These are phyloP conservation scores for Clarias fuscus DNA, from an alignment of 2,797 vertebrate genomes.

Conservation along the genomic window DNA sequence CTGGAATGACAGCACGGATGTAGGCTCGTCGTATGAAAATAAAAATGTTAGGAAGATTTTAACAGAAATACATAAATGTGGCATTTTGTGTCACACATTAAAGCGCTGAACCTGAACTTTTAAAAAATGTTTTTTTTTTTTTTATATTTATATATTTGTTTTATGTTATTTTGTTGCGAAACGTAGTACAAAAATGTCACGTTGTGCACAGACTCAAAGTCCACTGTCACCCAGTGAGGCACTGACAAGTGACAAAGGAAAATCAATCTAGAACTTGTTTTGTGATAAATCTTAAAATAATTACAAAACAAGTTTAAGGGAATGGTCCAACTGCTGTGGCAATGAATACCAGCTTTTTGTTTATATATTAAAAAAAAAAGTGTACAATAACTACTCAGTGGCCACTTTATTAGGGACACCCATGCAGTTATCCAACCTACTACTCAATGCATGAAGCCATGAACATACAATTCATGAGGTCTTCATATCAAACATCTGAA, in stretches of 20 bases:
- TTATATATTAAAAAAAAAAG: neutral
- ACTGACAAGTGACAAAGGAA: neutral
- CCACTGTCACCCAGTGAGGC: neutral
- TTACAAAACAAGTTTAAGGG: neutral
- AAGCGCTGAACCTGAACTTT: neutral
- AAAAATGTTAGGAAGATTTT: neutral
- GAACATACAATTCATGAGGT: neutral
- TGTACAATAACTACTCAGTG: neutral
- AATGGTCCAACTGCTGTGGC: neutral
- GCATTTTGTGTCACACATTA: neutral
- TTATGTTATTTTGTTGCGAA: neutral
- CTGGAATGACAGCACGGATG: conserved; percentile 43
- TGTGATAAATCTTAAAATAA: too few species aligned
- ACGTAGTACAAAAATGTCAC: neutral
- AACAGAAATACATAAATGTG: neutral
- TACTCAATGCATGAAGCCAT: neutral
- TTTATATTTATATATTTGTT: neutral
- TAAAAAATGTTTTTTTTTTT: neutral
- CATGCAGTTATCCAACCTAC: neutral
- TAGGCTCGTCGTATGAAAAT: neutral
- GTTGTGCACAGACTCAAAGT: conserved; percentile 25
- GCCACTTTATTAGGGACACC: neutral
- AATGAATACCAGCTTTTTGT: neutral
- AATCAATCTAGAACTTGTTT: neutral
- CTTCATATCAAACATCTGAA: neutral